A percentile compares a stretch with the other conserved stretches of the same genome.
These are phyloP conservation scores for Microtus pennsylvanicus DNA, from an alignment of 2,113 vertebrate genomes.

Conservation along the genomic window DNA sequence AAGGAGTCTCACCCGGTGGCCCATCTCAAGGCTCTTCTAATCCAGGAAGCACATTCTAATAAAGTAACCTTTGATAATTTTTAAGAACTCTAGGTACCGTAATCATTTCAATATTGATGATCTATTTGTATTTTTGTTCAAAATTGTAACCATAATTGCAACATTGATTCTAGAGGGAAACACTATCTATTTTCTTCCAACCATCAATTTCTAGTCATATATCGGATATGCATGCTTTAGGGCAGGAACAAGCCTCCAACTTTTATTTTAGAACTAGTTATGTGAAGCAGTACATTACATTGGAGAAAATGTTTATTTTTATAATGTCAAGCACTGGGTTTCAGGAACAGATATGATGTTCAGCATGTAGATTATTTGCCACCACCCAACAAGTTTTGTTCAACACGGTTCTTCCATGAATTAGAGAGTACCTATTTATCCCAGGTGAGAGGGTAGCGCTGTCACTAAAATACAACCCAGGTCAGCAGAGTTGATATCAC, in stretches of 20 bases:
- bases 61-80: conserved; percentile 33
- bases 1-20: not conserved
- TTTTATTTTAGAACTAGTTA: conserved; percentile 17
- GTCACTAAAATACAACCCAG: conserved; percentile 3
- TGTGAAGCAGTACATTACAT: conserved; percentile 48
- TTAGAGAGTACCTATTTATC: conserved; percentile 5
- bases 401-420: not conserved
- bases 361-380: conserved; percentile 19
- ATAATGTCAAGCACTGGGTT: not conserved
- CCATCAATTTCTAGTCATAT: not conserved
- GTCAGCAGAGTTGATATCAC: not conserved
- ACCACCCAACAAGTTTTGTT: conserved; percentile 11
- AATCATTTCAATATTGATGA: conserved; percentile 22
- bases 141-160: conserved; percentile 45
- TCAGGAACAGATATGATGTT: not conserved
- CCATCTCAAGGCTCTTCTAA: not conserved
- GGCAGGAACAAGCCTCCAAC: not conserved
- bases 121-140: conserved; percentile 59
- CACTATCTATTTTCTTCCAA: conserved; percentile 3
- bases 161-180: not conserved
- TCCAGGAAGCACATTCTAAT: not conserved
- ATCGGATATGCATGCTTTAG: not conserved
- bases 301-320: not conserved
- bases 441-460: conserved; percentile 19
- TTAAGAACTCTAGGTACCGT: not conserved